Base-by-base conservation (phyloP, 2,888 invertebrate species). In the Acheta domesticus region DNA sequence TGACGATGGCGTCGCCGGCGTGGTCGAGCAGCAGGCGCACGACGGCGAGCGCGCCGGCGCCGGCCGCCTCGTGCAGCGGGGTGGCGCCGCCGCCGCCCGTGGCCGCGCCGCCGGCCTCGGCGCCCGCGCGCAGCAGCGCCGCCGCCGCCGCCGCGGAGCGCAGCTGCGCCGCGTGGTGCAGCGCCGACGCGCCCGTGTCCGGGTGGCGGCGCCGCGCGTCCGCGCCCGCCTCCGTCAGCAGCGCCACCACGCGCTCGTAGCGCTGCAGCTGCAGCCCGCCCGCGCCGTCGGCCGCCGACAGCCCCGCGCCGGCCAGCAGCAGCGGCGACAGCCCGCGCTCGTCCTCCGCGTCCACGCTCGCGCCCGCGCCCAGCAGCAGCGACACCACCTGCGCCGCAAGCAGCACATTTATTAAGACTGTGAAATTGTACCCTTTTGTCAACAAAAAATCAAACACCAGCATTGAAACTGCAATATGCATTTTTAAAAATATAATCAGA, bases 151-250 rank as follows among this genome's bases (percentile, higher is more conserved):
- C 81, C 23, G 84, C 76, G 82, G 86, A 86, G 77, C 85, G 85
- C 62, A 87, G 83, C 77, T 84, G 84, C n/a, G 86, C 86, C 8
- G 88, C 87, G 80, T 86, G 86, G 78, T 86, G 86, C 79, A 88
- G 82, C 19, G 86, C 84, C 48, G 87, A 86, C 48, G 85, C 84
- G 50, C 86, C 86, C 75, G 62, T 62, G 16, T 83, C 83, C 1
- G 82, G 82, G 80, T 84, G 83, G 75, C 82, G 21, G 21, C 82
- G 50, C 77, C 84, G 83, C 11, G 82, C 79, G 2, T 82, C 79
- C 23, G 84, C 85, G 0, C 83, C 83, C n/a, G 83, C 84, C 0
- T 80, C 78, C 12, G 88, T 84, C 78, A 88, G 84, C 62, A 84
- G 82, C 49, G 85, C 83, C 2, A 88, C 84, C 80, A 87, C 85